A percentile compares a stretch with the other conserved stretches of the same genome.
These are phyloP conservation scores for Drosophila subsilvestris DNA, from an alignment of 2,888 invertebrate species.

Conservation along the genomic window DNA sequence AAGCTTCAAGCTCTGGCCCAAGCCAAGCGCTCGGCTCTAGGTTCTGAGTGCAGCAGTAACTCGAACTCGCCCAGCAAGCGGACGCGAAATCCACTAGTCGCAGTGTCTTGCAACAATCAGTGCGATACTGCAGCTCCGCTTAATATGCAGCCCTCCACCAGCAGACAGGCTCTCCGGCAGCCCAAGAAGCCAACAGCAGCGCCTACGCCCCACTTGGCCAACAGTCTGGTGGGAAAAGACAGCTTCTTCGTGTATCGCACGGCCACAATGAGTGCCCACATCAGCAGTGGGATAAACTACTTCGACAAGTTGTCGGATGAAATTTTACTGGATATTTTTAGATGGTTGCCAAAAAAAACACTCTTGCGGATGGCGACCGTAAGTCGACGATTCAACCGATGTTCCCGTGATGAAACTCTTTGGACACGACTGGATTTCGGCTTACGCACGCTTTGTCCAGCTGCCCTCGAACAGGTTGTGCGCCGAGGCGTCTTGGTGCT, in stretches of 20 bases:
- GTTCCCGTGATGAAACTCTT: conserved; percentile 92
- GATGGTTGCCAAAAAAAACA: conserved; percentile 91
- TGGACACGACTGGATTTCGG: conserved; percentile 94
- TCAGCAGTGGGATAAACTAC: conserved; percentile 85
- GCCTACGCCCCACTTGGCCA: background rate
- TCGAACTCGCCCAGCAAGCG: conserved; percentile 75
- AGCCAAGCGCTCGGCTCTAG: conserved; percentile 74
- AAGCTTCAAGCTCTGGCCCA: conserved; percentile 56
- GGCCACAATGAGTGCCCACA: conserved; percentile 60
- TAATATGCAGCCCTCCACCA: conserved; percentile 75
- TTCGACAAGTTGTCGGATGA: conserved; percentile 92
- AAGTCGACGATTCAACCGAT: conserved; percentile 91
- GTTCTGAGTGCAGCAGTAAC: conserved; percentile 57
- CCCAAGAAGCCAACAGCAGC: conserved; percentile 46
- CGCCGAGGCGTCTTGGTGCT: conserved; percentile 91
- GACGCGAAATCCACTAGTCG: conserved; percentile 82
- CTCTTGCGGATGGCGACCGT: conserved; percentile 90
- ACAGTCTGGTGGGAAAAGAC: conserved; percentile 75
- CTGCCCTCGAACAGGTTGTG: conserved; percentile 90
- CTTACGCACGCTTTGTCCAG: conserved; percentile 87
- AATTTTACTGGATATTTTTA: conserved; percentile 91
- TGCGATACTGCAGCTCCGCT: conserved; percentile 44
- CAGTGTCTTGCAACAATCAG: conserved; percentile 81
- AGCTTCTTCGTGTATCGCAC: conserved; percentile 82
- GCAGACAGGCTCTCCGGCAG: conserved; percentile 71